Conservation (phyloP, 2,797 vertebrate genomes). For the Acipenser oxyrinchus region DNA sequence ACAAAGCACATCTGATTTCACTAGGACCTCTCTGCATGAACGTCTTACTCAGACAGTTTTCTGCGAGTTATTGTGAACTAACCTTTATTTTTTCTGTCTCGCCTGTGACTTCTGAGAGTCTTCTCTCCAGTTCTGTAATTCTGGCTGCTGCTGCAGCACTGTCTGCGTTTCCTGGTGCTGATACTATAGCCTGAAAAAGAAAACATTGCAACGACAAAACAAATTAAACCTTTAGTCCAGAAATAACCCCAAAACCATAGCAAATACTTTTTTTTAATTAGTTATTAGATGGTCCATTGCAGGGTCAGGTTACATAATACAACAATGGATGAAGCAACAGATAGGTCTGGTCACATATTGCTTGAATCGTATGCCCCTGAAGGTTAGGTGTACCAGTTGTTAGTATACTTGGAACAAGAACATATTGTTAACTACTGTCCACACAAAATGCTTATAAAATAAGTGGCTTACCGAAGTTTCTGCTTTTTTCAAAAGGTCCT, state of each 20-base stretch:
- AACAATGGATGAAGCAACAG: too few relatives aligned
- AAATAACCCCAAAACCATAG: too few relatives aligned
- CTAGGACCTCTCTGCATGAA: neutral
- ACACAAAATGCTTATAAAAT: neutral
- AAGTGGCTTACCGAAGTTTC: slow-evolving; percentile 50
- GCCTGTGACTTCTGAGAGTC: slow-evolving; percentile 53
- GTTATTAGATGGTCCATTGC: too few relatives aligned
- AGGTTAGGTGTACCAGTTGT: too few relatives aligned
- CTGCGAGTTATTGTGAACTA: slow-evolving; percentile 8
- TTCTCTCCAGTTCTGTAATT: slow-evolving; percentile 60
- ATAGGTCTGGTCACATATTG: too few relatives aligned
- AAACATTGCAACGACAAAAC: slow-evolving; percentile 9
- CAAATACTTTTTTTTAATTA: too few relatives aligned
- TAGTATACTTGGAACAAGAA: too few relatives aligned
- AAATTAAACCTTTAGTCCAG: neutral
- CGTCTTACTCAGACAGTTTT: neutral
- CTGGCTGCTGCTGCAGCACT: slow-evolving; percentile 27
- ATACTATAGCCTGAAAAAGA: slow-evolving; percentile 28
- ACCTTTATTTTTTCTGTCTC: slow-evolving; percentile 78
- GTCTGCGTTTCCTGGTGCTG: slow-evolving; percentile 29
- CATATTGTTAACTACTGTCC: too few relatives aligned
- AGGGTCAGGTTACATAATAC: too few relatives aligned
- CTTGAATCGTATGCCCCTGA: neutral
- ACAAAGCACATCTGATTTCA: neutral
- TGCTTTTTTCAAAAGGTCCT: slow-evolving; percentile 63